phyloP scores from a whole-genome alignment of 2,113 vertebrate species.

The Nansenia antarctica region DNA sequence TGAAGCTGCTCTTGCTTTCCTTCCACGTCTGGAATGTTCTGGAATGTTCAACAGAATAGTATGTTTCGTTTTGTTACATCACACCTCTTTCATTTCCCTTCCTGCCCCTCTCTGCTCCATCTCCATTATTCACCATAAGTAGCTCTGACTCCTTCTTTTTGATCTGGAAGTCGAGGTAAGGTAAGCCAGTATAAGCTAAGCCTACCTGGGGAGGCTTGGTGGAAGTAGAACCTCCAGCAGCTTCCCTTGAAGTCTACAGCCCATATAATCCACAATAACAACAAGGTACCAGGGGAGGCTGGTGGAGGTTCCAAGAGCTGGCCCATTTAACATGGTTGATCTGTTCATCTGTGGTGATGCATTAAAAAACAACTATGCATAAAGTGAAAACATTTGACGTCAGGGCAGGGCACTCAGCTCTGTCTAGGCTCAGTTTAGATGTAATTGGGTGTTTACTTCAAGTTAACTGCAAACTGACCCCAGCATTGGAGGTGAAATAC shows the following conservation, averaged over 20 bases:
- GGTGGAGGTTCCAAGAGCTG: too few relatives aligned
- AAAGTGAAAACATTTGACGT: slow-evolving; percentile 45
- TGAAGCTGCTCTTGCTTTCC: background rate
- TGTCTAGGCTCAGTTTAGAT: slow-evolving; percentile 41
- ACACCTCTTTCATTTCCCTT: background rate
- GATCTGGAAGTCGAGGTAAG: background rate
- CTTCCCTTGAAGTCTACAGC: too few relatives aligned
- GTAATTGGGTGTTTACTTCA: slow-evolving; percentile 44
- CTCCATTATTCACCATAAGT: background rate
- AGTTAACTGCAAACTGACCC: slow-evolving; percentile 35
- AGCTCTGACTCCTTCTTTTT: background rate
- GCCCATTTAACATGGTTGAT: slow-evolving; percentile 23
- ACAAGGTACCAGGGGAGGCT: too few relatives aligned
- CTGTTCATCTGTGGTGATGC: slow-evolving; percentile 20
- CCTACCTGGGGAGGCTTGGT: background rate
- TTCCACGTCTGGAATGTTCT: too few relatives aligned
- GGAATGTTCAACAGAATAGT: too few relatives aligned
- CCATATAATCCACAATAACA: too few relatives aligned
- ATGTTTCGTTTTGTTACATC: background rate
- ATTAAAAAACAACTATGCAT: slow-evolving; percentile 20
- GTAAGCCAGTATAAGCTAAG: background rate
- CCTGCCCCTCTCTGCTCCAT: background rate
- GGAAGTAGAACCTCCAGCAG: background rate
- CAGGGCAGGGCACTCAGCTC: slow-evolving; percentile 29
- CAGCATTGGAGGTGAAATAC: slow-evolving; percentile 27